These are phyloP conservation scores for Metacarcinus magister DNA, from an alignment of 2,888 invertebrate genomes.

Conservation along the genomic window DNA sequence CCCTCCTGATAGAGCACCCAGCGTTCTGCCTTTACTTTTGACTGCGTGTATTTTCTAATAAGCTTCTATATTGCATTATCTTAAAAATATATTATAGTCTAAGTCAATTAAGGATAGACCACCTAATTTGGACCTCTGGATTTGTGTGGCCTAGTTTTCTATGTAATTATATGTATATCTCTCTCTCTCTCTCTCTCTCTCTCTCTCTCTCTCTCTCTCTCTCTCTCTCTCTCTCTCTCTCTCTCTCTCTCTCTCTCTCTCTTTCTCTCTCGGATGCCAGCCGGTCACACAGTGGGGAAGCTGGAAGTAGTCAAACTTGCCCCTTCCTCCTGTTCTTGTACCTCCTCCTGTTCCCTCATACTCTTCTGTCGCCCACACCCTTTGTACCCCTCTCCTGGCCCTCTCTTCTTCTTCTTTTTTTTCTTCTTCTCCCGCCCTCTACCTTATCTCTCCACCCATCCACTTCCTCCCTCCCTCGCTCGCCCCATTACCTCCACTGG, in stretches of 20 bases:
- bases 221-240: constrained; percentile 19
- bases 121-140: too few relatives aligned
- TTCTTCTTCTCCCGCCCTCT: not conserved
- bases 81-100: too few relatives aligned
- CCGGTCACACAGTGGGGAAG: not conserved
- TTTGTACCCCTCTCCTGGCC: not conserved
- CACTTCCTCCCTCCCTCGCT: not conserved
- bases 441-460: constrained; percentile 38
- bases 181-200: not conserved
- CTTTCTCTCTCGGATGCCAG: not conserved
- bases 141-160: too few relatives aligned
- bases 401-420: not conserved
- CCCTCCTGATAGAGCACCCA: too few relatives aligned
- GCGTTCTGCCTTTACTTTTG: too few relatives aligned
- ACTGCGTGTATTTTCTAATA: too few relatives aligned
- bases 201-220: not conserved
- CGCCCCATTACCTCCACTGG: constrained; percentile 29
- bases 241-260: constrained; percentile 38
- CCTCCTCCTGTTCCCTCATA: constrained; percentile 26
- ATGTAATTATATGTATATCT: too few relatives aligned
- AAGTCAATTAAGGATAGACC: too few relatives aligned
- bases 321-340: not conserved
- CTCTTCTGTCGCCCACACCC: not conserved
- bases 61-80: too few relatives aligned
- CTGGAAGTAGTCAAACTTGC: constrained; percentile 36